Evolutionary conservation across 2,888 invertebrate genomes (phyloP).

Genomic region (Phortica okadai): DNA sequence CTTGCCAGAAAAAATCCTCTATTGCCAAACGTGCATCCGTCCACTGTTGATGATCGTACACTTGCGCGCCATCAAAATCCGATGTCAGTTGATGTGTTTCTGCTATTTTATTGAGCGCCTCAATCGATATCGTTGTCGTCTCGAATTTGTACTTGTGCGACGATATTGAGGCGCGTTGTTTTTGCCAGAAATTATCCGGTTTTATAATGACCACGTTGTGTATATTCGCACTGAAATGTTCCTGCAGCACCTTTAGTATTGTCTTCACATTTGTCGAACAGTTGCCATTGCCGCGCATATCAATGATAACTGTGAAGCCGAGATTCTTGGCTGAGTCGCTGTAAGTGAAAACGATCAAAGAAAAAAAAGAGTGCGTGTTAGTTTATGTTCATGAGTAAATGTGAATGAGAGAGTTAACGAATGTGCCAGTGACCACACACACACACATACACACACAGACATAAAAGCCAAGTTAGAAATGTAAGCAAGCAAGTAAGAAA

Average conservation of each 20-base stretch:
- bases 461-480: too few species aligned
- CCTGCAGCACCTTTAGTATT: conserved; percentile 96
- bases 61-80: conserved; percentile 94
- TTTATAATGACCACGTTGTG: conserved; percentile 98
- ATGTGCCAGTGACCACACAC: background rate
- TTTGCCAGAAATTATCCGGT: conserved; percentile 99
- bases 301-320: conserved; percentile 97
- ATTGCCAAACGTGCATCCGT: conserved; percentile 95
- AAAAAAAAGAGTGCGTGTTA: background rate
- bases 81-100: conserved; percentile 94
- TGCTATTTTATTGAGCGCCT: conserved; percentile 94
- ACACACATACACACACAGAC: too few species aligned
- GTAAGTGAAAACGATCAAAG: conserved; percentile 42
- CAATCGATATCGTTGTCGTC: conserved; percentile 97
- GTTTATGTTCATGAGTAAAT: background rate
- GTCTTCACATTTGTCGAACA: conserved; percentile 97
- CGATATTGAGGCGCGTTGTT: conserved; percentile 97
- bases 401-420: background rate
- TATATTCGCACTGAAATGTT: conserved; percentile 94
- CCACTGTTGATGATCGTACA: conserved; percentile 98
- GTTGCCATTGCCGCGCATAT: conserved; percentile 92
- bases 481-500: too few species aligned
- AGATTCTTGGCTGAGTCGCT: conserved; percentile 79
- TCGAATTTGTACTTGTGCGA: conserved; percentile 99
- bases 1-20: conserved; percentile 97